Evolutionary conservation across 2,888 invertebrate species (phyloP), one percentile per base, ranked within the genome.

Genomic region (Ferrisia virgata): DNA sequence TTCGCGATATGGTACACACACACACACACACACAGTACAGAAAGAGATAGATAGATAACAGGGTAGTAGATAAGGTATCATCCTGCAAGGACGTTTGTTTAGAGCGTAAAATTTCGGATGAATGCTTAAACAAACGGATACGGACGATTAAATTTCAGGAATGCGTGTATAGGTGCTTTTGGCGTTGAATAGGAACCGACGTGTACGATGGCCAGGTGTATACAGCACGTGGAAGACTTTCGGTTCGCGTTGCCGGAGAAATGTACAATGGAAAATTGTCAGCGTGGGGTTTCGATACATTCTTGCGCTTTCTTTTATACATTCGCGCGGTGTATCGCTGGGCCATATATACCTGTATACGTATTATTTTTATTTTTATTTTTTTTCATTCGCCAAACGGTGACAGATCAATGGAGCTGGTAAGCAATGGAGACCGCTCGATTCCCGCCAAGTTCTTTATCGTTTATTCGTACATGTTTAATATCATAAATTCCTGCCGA

Each of bases 61-160:
- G n/a, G n/a, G n/a, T n/a, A n/a, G n/a, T n/a, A n/a, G n/a, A n/a
- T n/a, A n/a, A n/a, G 39, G 18, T 11, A 25, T 64, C 58, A 13
- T 64, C 25, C 28, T 13, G 58, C 58, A 79, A 79, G 79, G 79
- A 79, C 79, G 79, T 79, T 39, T 79, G 40, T 79, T 22, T 79
- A 79, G 40, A 79, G 22, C 79, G 40, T 79, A 22, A 79, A 79
- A 79, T 39, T 79, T 79, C 79, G 8, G 40, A 40, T 39, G 79
- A 79, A 79, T 79, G 79, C 47, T 79, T 79, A 79, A 79, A 79
- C 79, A 79, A 79, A 79, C 79, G 47, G 79, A 47, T 47, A 79
- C 47, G 79, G 47, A 47, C 79, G 79, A 79, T 79, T 79, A 79
- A 79, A 47, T 43, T 47, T 43, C 39, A 43, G 79, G 47, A 79